phyloP scores from a whole-genome alignment of 2,797 vertebrate genomes.

The Sebastes kiyomatsui region DNA sequence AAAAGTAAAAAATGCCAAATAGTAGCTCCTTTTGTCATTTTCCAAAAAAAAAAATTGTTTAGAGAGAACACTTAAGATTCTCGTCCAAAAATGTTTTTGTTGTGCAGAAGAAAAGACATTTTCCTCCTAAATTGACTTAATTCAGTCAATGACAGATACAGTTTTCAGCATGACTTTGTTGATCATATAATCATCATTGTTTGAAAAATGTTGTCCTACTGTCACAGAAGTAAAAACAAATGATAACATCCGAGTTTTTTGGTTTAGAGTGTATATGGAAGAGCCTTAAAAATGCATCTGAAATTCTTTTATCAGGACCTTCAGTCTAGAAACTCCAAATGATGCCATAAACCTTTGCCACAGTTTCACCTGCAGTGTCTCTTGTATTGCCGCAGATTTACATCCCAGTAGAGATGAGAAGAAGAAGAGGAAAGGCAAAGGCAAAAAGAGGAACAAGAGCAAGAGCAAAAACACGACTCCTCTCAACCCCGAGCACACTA shows the following conservation, averaged over 20 bases:
- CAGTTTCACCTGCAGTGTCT: conserved; percentile 19
- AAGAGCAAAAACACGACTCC: conserved; percentile 61
- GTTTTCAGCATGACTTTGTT: neutral
- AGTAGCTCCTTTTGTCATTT: neutral
- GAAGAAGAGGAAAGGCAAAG: conserved; percentile 60
- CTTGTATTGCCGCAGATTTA: conserved; percentile 31
- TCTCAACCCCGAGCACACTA: conserved; percentile 42
- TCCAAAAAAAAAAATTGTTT: neutral
- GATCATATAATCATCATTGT: neutral
- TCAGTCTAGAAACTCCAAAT: neutral
- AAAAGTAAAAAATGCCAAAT: neutral
- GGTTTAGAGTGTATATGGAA: neutral
- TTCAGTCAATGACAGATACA: too few species aligned
- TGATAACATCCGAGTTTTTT: neutral
- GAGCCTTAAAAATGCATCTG: neutral
- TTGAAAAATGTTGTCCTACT: neutral
- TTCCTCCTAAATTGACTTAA: neutral
- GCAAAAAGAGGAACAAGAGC: conserved; percentile 59
- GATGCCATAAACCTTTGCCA: neutral
- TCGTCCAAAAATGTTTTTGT: neutral
- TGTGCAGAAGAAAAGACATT: neutral
- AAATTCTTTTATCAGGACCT: neutral
- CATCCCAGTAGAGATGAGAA: conserved; percentile 35
- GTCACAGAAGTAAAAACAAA: neutral
- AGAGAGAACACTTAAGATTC: neutral